Conservation (phyloP, 1,140 invertebrate species). For the Hypothenemus hampei region DNA sequence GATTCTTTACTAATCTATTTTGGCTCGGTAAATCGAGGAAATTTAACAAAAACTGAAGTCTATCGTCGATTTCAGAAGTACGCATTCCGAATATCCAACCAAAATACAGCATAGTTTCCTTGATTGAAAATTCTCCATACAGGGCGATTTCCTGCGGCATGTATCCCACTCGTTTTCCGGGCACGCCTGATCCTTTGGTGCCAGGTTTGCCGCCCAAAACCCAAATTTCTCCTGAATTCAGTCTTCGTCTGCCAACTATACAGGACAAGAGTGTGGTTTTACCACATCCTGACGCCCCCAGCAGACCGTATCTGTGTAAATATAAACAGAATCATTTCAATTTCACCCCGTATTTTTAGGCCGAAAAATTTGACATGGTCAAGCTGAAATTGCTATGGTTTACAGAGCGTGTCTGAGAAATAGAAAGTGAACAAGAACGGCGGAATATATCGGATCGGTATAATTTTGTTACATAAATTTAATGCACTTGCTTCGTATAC, state of each 20-base stretch:
- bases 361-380: no score
- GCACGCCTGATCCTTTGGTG: constrained; percentile 74
- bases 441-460: no score
- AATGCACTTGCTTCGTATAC: no score
- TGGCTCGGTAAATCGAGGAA: constrained; percentile 85
- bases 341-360: no score
- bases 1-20: constrained; percentile 80
- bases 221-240: constrained; percentile 81
- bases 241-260: constrained; percentile 74
- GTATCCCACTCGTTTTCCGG: constrained; percentile 79
- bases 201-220: constrained; percentile 82
- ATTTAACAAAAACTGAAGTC: constrained; percentile 81
- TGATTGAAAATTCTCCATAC: constrained; percentile 91
- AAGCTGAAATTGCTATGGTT: no score
- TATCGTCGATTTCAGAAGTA: constrained; percentile 69
- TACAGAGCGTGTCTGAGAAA: no score
- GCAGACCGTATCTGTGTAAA: constrained; percentile 74
- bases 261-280: constrained; percentile 84
- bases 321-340: no score
- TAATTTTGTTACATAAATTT: no score
- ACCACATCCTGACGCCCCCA: constrained; percentile 80
- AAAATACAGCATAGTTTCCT: constrained; percentile 94
- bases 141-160: constrained; percentile 90
- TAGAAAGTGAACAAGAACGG: no score
- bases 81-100: constrained; percentile 94